Evolutionary conservation across 2,888 invertebrate species (phyloP).

Genomic region (Apocheima hispidaria): DNA sequence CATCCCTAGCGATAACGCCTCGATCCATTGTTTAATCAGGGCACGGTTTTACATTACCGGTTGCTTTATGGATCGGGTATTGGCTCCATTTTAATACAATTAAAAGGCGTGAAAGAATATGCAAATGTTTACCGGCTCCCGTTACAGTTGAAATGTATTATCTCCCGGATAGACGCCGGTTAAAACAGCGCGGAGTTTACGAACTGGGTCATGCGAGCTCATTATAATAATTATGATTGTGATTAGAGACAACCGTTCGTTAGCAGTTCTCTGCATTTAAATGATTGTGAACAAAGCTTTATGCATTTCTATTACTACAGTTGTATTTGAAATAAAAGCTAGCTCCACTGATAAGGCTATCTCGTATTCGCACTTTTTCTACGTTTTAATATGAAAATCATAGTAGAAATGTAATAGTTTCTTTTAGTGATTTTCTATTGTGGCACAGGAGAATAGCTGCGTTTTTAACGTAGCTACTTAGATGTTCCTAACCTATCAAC

Average conservation of each 20-base stretch:
- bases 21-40: constrained; percentile 54
- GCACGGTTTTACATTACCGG: constrained; percentile 39
- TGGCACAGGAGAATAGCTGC: too few relatives aligned
- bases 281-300: neutral
- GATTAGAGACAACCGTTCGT: constrained; percentile 6
- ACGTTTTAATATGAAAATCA: too few relatives aligned
- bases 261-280: neutral
- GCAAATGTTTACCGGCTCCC: constrained; percentile 28
- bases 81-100: constrained; percentile 31
- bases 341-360: too few relatives aligned
- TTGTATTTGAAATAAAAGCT: too few relatives aligned
- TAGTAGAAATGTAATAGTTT: too few relatives aligned
- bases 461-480: too few relatives aligned
- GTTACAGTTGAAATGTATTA: constrained; percentile 19
- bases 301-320: neutral
- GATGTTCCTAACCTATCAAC: too few relatives aligned
- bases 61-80: constrained; percentile 26
- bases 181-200: neutral
- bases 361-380: too few relatives aligned
- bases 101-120: constrained; percentile 31
- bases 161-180: neutral
- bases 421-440: too few relatives aligned
- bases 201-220: constrained; percentile 10
- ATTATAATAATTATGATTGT: constrained; percentile 14
- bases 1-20: constrained; percentile 28